phyloP scores from a whole-genome alignment of 2,888 invertebrate species.

The Apantesis nais region DNA sequence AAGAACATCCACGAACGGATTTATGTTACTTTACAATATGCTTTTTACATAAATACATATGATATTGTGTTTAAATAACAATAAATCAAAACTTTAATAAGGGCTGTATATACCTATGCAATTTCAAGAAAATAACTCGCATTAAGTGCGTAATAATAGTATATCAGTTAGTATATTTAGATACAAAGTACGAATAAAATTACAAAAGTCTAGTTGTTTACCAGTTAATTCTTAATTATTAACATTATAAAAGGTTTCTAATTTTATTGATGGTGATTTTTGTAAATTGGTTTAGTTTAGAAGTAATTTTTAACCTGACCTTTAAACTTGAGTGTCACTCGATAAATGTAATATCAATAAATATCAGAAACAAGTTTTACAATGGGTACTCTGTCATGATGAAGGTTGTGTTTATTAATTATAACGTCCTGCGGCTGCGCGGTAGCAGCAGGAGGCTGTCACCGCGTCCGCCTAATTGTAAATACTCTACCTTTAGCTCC shows the following conservation, averaged over 20 bases:
- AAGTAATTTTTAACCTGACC: neutral
- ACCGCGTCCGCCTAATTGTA: conserved; percentile 79
- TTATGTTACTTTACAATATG: conserved; percentile 47
- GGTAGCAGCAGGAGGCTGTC: conserved; percentile 82
- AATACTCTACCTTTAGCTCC: conserved; percentile 80
- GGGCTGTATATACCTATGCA: neutral
- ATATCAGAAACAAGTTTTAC: conserved; percentile 36
- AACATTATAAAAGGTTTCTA: neutral
- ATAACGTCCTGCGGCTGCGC: conserved; percentile 68
- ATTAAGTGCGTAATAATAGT: neutral
- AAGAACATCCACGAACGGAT: conserved; percentile 77
- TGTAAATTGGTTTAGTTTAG: neutral
- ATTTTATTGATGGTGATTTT: neutral
- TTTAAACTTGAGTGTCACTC: neutral
- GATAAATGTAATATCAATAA: conserved; percentile 33
- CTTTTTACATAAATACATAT: conserved; percentile 6
- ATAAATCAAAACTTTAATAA: conserved; percentile 6
- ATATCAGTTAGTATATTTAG: neutral
- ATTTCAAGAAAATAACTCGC: neutral
- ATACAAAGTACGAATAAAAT: neutral
- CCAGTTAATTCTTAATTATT: neutral
- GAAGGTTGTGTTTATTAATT: conserved; percentile 69
- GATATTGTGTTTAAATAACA: conserved; percentile 4
- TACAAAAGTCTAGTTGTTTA: neutral
- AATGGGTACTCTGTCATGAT: conserved; percentile 17